phyloP scores from a whole-genome alignment of 2,888 invertebrate species.

The Biston stratarius region DNA sequence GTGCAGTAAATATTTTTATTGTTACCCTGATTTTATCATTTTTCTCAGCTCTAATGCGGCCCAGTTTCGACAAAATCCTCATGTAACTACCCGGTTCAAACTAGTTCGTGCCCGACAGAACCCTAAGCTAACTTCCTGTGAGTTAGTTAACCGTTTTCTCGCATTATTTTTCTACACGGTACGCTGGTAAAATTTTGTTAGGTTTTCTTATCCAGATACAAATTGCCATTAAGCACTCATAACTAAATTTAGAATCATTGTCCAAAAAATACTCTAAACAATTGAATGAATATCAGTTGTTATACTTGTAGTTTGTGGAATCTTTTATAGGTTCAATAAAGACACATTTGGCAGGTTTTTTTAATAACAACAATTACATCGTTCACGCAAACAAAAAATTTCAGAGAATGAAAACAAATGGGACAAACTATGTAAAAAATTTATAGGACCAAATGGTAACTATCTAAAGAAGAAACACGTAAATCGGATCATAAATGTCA shows the following conservation, averaged over 20 bases:
- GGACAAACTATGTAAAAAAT: too few species aligned
- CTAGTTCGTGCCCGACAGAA: constrained; percentile 43
- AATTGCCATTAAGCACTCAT: constrained; percentile 18
- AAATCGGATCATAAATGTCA: too few species aligned
- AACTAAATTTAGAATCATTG: constrained; percentile 21
- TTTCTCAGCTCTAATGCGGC: background rate
- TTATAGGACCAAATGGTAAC: too few species aligned
- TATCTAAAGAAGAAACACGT: too few species aligned
- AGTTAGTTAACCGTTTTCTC: constrained; percentile 50
- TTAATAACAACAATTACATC: too few species aligned
- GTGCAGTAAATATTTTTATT: too few species aligned
- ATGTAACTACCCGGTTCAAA: constrained; percentile 3
- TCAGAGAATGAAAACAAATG: too few species aligned
- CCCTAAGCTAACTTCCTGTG: constrained; percentile 50
- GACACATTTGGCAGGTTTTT: too few species aligned
- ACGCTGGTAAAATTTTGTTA: constrained; percentile 43
- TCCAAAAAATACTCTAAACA: background rate
- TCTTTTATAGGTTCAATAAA: too few species aligned
- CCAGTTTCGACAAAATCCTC: constrained; percentile 17
- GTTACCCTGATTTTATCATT: background rate
- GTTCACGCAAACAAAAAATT: too few species aligned
- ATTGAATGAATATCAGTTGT: background rate
- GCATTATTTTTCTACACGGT: constrained; percentile 45
- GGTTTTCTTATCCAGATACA: constrained; percentile 33
- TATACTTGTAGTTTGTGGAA: too few species aligned